Evolutionary conservation across 2,113 vertebrate genomes (phyloP).

Genomic region (Siphamia tubifer): DNA sequence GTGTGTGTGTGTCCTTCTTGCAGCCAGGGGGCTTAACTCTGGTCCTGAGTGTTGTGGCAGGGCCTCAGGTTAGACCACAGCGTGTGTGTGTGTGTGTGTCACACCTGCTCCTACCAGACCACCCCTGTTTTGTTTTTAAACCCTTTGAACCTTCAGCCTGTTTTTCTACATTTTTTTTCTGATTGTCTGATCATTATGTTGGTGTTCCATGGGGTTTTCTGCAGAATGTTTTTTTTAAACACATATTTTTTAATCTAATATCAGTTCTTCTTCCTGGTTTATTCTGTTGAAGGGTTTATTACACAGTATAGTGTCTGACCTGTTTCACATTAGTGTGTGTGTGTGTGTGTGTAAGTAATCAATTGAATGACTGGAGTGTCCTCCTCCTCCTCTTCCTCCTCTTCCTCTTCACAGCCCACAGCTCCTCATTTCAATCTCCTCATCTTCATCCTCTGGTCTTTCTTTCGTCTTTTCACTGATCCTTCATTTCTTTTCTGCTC

Average conservation of each 20-base stretch:
- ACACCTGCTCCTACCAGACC: background rate
- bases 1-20: constrained; percentile 65
- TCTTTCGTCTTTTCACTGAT: constrained; percentile 26
- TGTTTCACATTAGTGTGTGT: too few relatives aligned
- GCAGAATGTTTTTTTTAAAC: background rate
- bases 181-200: background rate
- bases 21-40: constrained; percentile 68
- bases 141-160: too few relatives aligned
- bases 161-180: background rate
- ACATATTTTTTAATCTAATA: constrained; percentile 14
- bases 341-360: too few relatives aligned
- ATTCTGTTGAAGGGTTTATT: too few relatives aligned
- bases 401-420: constrained; percentile 18
- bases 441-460: constrained; percentile 7
- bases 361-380: constrained; percentile 23
- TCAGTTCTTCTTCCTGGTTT: too few relatives aligned
- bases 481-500: constrained; percentile 40
- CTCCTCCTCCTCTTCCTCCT: constrained; percentile 37
- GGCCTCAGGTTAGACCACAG: constrained; percentile 74
- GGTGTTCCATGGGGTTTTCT: too few relatives aligned
- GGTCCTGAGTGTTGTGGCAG: constrained; percentile 60
- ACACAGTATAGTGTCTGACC: too few relatives aligned
- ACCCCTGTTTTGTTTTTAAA: too few relatives aligned
- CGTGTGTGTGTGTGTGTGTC: constrained; percentile 46
- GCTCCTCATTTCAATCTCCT: constrained; percentile 29